Base-by-base conservation (phyloP, 1,140 invertebrate species). In the Melanaphis sacchari region DNA sequence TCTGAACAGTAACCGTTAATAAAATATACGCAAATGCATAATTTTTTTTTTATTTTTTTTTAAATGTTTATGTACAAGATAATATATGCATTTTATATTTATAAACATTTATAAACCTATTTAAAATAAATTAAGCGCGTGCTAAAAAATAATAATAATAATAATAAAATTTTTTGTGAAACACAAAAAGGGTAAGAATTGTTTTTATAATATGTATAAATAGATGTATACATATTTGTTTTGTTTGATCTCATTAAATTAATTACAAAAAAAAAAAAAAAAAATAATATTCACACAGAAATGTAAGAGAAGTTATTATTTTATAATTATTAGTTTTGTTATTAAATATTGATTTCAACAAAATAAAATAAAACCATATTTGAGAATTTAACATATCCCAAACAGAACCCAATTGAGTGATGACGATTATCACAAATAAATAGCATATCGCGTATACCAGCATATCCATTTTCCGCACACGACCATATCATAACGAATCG, bases 231-330 rank as follows among this genome's bases (percentile, higher is more conserved):
- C 59, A 81, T 91, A 82, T 91, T 84, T 93, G 36, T 93, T 93
- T 93, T 93, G n/a, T 93, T 84, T 85, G 91, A 84, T 93, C 91
- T 93, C 76, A 93, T 93, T 93, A 85, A 82, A 49, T 84, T 84
- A 82, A 84, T 93, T 92, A 36, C n/a, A 36, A 89, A 88, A 36
- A 90, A 88, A n/a, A 46, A 88, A n/a, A 46, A 87, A 87, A 90
- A 59, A 52, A 59, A 90, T 38, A 41, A 59, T 59, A 90, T 24
- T 54, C 49, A 54, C 49, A 26, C 59, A n/a, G 59, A 52, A 88
- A 52, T 36, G 49, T 31, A n/a, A 49, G 46, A 88, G 46, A 88
- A 46, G 2, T 88, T 88, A 76, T 76, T 76, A 76, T 76, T 76
- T 76, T 76, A 24, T 38, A 52, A 36, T 52, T 88, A 22, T 88